Percentiles rank a stretch among this genome's conserved stretches.
These are phyloP conservation scores for Drosophila lini DNA, from an alignment of 1,140 invertebrate species.

Conservation along the genomic window DNA sequence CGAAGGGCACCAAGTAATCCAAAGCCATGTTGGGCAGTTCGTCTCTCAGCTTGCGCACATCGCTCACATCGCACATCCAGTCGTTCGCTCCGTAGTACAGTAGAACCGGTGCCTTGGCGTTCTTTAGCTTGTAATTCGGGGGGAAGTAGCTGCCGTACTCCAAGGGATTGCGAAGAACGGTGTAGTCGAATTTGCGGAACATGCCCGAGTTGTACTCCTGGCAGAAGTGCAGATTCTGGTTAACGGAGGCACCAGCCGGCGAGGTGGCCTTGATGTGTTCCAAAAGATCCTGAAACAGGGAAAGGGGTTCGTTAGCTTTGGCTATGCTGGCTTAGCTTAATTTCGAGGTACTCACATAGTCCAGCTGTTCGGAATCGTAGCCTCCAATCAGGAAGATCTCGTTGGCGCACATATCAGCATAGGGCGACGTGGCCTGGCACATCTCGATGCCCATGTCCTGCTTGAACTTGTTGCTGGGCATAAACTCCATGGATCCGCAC, in stretches of 20 bases:
- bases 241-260: slow-evolving; percentile 86
- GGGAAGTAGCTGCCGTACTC: slow-evolving; percentile 85
- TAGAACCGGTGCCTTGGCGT: slow-evolving; percentile 87
- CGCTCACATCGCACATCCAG: slow-evolving; percentile 86
- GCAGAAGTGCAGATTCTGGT: slow-evolving; percentile 85
- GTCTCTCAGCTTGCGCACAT: slow-evolving; percentile 86
- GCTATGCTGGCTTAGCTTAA: neutral
- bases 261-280: slow-evolving; percentile 84
- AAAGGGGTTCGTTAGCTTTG: neutral
- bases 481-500: slow-evolving; percentile 86
- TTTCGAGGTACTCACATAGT: slow-evolving; percentile 50
- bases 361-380: slow-evolving; percentile 84
- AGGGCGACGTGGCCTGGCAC: slow-evolving; percentile 84
- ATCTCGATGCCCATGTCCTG: slow-evolving; percentile 84
- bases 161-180: slow-evolving; percentile 83
- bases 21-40: slow-evolving; percentile 76
- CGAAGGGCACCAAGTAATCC: slow-evolving; percentile 85
- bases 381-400: slow-evolving; percentile 86
- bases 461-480: slow-evolving; percentile 85
- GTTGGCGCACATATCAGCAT: slow-evolving; percentile 86
- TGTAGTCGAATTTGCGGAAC: slow-evolving; percentile 85
- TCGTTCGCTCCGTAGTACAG: slow-evolving; percentile 88
- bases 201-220: slow-evolving; percentile 84
- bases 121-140: slow-evolving; percentile 86
- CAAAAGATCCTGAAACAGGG: slow-evolving; percentile 67